Conservation (phyloP, 2,113 vertebrate species). For the Noctilio leporinus region DNA sequence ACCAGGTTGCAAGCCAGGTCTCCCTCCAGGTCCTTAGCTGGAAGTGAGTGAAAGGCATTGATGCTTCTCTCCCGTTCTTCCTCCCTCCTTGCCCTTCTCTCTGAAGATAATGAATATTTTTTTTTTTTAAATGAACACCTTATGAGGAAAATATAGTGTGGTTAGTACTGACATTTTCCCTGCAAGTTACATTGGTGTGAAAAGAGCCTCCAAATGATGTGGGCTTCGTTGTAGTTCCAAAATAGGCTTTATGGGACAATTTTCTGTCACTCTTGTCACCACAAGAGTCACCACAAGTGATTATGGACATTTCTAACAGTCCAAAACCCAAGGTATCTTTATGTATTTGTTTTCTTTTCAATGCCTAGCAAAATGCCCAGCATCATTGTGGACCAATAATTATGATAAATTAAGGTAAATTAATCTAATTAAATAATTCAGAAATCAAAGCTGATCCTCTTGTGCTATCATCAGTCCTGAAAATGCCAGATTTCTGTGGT, state of each 20-base stretch:
- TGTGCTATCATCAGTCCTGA: neutral
- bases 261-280: neutral
- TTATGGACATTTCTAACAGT: neutral
- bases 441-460: neutral
- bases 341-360: neutral
- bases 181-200: neutral
- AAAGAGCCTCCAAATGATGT: neutral
- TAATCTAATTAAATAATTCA: constrained; percentile 29
- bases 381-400: neutral
- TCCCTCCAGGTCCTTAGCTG: no score
- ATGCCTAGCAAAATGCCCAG: neutral
- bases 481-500: neutral
- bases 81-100: no score
- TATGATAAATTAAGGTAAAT: neutral
- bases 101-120: no score
- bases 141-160: neutral
- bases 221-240: neutral
- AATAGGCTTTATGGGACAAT: neutral
- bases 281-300: neutral
- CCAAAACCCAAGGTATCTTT: neutral
- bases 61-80: no score
- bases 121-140: neutral
- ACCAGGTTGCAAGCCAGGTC: no score
- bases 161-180: neutral
- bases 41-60: no score